These are phyloP conservation scores for Sardinella longiceps DNA, from an alignment of 2,797 vertebrate genomes.

Conservation along the genomic window DNA sequence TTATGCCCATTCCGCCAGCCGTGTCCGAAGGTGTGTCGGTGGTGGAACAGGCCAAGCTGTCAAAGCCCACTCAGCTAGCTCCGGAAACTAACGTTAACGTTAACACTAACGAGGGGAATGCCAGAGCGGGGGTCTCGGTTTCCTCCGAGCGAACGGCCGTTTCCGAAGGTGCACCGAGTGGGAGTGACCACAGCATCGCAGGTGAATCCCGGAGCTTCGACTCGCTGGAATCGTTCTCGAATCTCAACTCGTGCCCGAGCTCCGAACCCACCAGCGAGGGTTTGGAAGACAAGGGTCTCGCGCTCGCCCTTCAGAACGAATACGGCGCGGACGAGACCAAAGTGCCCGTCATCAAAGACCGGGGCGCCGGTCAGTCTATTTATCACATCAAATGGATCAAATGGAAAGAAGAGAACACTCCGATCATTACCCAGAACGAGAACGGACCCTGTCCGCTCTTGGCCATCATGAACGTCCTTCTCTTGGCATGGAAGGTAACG, in stretches of 20 bases:
- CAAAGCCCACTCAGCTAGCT: constrained; percentile 65
- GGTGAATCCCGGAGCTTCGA: constrained; percentile 84
- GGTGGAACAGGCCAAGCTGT: constrained; percentile 61
- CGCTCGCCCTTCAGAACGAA: constrained; percentile 70
- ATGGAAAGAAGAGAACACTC: constrained; percentile 96
- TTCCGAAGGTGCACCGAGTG: constrained; percentile 71
- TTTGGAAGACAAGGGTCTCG: constrained; percentile 76
- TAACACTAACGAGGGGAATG: constrained; percentile 51
- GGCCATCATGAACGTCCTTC: constrained; percentile 96
- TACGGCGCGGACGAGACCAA: constrained; percentile 71
- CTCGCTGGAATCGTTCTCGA: constrained; percentile 93
- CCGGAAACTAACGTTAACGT: no score
- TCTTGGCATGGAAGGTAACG: constrained; percentile 97
- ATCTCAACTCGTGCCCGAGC: constrained; percentile 92
- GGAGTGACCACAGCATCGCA: constrained; percentile 79
- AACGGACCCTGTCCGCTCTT: constrained; percentile 96
- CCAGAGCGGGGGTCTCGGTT: constrained; percentile 56
- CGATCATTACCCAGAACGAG: constrained; percentile 98
- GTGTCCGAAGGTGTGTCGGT: constrained; percentile 47
- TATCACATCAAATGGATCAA: constrained; percentile 99
- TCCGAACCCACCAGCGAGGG: constrained; percentile 90
- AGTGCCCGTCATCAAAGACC: constrained; percentile 77
- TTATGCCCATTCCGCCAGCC: constrained; percentile 41
- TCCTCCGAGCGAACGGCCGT: constrained; percentile 55
- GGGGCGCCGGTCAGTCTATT: constrained; percentile 90